Evolutionary conservation across 2,113 vertebrate genomes (phyloP), one percentile per base, ranked within the genome.

Genomic region (Sapayoa aenigma): DNA sequence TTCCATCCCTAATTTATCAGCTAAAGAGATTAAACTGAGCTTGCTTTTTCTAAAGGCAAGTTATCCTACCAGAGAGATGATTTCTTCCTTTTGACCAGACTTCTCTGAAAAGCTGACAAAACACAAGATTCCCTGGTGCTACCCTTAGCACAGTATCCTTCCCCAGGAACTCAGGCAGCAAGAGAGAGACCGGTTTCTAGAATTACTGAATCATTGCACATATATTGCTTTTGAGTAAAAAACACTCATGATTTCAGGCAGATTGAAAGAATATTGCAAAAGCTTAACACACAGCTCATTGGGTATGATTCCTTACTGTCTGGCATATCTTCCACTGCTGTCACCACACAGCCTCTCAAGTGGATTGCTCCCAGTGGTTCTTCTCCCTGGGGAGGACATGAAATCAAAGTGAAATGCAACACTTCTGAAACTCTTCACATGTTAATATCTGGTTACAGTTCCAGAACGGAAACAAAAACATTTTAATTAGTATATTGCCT

Each of bases 341-440:
- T 99, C 79, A 99, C 98, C 86, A 99, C 99, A 1, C 98, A 99
- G 9, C 98, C 99, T 89, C 99, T 98, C 95, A 99, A 97, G 84
- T 98, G 98, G 95, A 99, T 97, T 7, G 99, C 98, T 80, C 99
- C 99, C 74, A 99, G 96, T 8, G 99, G 98, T 8, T 98, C 98
- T 69, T 99, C 95, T 97, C 99, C 93, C 98, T 99, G 56, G 23
- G 80, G 52, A 65, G 66, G 50, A 68, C 19, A 62, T 10, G 33
- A 93, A 93, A 90, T 31, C n/a, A 59, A 65, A 83, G 71, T 71
- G 23, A 88, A 86, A 92, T 22, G 11, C 41, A 85, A 39, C 15
- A 5, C 5, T 68, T 74, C 22, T 78, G 73, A 68, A 86, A 52
- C 56, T 4, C 56, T 58, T 37, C n/a, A 24, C 46, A n/a, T 55